These are phyloP conservation scores for Kryptolebias ocellatus DNA, from an alignment of 2,797 vertebrate species.

Conservation along the genomic window DNA sequence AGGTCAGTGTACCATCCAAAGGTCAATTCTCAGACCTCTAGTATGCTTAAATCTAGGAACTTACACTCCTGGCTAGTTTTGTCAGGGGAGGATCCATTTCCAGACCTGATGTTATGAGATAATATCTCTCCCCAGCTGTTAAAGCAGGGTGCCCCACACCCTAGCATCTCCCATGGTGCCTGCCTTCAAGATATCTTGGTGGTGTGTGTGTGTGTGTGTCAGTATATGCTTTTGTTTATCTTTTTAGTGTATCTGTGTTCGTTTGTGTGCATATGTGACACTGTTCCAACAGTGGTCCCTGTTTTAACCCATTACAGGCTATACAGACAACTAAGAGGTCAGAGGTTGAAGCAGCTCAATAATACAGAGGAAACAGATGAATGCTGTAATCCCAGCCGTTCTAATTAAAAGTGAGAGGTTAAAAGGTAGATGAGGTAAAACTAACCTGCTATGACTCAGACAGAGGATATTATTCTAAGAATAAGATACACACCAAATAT, in stretches of 20 bases:
- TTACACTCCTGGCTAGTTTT: conserved; percentile 63
- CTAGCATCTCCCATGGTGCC: conserved; percentile 61
- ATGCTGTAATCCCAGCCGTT: conserved; percentile 61
- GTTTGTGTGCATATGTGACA: conserved; percentile 39
- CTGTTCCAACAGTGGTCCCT: conserved; percentile 40
- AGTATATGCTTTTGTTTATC: conserved; percentile 14
- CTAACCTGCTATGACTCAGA: conserved; percentile 74
- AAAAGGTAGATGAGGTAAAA: conserved; percentile 72
- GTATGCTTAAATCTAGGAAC: conserved; percentile 60
- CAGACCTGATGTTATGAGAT: conserved; percentile 75
- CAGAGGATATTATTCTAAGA: conserved; percentile 68
- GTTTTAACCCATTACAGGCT: conserved; percentile 66
- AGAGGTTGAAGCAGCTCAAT: conserved; percentile 62
- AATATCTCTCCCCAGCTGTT: conserved; percentile 80
- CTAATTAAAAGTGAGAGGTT: conserved; percentile 73
- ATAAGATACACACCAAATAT: conserved; percentile 69
- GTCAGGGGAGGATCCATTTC: conserved; percentile 80
- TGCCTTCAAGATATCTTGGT: conserved; percentile 52
- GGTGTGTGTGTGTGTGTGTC: conserved; percentile 28
- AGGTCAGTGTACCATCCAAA: conserved; percentile 55
- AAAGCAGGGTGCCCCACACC: conserved; percentile 78
- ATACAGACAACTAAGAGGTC: conserved; percentile 64
- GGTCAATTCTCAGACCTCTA: conserved; percentile 44
- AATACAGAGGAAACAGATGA: conserved; percentile 65
- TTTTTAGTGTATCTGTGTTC: conserved; percentile 42